Base-by-base conservation (phyloP, 2,797 vertebrate species). In the Etheostoma nigrum region DNA sequence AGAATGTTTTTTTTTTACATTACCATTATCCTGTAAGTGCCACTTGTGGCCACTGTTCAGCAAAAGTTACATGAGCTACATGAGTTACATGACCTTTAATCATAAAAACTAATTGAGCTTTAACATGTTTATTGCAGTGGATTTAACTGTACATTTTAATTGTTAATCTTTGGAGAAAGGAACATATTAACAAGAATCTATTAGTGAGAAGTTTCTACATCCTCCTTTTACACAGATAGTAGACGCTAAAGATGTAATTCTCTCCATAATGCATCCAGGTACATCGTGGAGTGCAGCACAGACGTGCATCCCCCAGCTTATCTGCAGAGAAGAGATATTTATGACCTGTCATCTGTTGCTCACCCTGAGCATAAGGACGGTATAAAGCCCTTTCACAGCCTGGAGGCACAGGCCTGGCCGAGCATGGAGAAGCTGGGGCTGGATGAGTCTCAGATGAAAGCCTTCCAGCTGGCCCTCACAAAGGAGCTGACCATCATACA, bases 401-500 rank as follows among this genome's bases (percentile, higher is more conserved):
- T 97, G 79, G 73, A 95, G 19, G 51, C 66, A 33, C 14, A 47
- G 3, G 93, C 94, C 66, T 99, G 98, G 98, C 97, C 95, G 3
- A 88, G 81, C 18, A 95, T 94, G 91, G 95, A 97, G 88, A 44
- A 81, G 63, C 84, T 99, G 85, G 94, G 94, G 11, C 92, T 99
- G 80, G 97, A 99, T 84, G 96, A 96, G 66, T 98, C 97, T 71
- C 98, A 99, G 88, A 94, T 97, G 92, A 84, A 85, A 90, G 98
- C 98, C 54, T 69, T 99, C 68, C 93, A 93, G 71, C 92, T 97
- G 79, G 97, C 97, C 25, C 94, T 99, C 74, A 98, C 97, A n/a
- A 97, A 96, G 76, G 97, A 99, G 83, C 88, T 99, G 84, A 95
- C 96, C 84, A 96, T 99, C 85, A 97, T 99, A 88, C 98, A 99